These are phyloP conservation scores for Graphium colonna DNA, from an alignment of 2,888 invertebrate species.

Conservation along the genomic window DNA sequence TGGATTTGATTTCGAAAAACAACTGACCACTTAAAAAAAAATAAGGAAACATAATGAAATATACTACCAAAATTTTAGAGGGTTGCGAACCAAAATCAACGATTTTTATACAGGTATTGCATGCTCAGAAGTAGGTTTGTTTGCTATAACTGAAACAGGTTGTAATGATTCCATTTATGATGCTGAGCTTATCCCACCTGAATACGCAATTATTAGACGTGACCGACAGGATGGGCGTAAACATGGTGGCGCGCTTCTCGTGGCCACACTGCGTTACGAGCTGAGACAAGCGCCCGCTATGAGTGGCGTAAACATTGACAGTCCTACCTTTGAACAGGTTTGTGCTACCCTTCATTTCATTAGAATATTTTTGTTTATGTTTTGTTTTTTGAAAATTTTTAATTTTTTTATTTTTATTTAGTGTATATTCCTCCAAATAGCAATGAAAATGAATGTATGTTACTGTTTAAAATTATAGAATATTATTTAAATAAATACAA, in stretches of 20 bases:
- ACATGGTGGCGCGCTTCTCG: slow-evolving; percentile 27
- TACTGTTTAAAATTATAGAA: too few relatives aligned
- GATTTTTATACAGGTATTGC: not conserved
- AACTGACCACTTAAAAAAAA: too few relatives aligned
- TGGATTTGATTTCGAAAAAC: too few relatives aligned
- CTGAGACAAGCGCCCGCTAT: slow-evolving; percentile 8
- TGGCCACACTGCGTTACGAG: slow-evolving; percentile 27
- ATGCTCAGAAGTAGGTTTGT: slow-evolving; percentile 23
- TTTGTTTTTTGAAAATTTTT: too few relatives aligned
- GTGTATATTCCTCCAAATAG: too few relatives aligned
- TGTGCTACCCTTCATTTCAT: not conserved
- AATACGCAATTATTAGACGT: slow-evolving; percentile 20
- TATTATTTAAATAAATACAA: too few relatives aligned
- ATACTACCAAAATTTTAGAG: too few relatives aligned
- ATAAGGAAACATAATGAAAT: too few relatives aligned
- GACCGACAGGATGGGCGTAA: slow-evolving; percentile 28
- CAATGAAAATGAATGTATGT: too few relatives aligned
- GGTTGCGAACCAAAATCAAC: too few relatives aligned
- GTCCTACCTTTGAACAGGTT: not conserved
- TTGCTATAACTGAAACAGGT: slow-evolving; percentile 30
- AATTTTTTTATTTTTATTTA: too few relatives aligned
- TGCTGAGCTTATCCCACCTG: not conserved
- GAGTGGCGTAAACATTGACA: not conserved
- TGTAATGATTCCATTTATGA: slow-evolving; percentile 19
- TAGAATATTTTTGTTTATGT: too few relatives aligned